Base-by-base conservation (phyloP, 37 sponge, comb jelly and placozoan genomes). In the Spongia lamella region DNA sequence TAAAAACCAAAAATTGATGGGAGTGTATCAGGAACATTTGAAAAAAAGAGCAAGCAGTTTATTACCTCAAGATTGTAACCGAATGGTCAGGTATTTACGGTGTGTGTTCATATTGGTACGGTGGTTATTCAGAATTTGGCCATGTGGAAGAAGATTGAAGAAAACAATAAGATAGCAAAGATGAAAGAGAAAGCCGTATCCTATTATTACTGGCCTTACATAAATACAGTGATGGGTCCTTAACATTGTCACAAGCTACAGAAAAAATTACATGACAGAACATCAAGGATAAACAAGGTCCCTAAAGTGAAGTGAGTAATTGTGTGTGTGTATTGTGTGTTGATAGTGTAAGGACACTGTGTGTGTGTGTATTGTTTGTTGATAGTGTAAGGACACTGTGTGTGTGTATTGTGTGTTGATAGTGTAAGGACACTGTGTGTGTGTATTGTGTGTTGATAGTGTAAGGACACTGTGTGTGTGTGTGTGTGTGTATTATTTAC, bases 161-260 rank as follows among this genome's bases (percentile, higher is more conserved):
- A 91, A 79, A 88, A 84, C 43, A 21, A 84, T 11, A 78, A 83
- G 37, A 84, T 93, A 26, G 93, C 93, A n/a, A 40, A 56, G 31
- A 75, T 74, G n/a, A 71, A 70, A 4, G 82, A 93, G 39, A 63
- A 88, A 51, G 61, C 67, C 51, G 90, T 90, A 84, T 79, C 81
- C 80, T 35, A n/a, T n/a, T 27, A 9, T 22, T n/a, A n/a, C 29
- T 22, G n/a, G 17, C 2, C 16, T 1, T 61, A 34, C 1, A 1
- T 19, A 3, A 33, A 2, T 19, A 27, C 17, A 22, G 26, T 19
- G 1, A 21, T 22, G n/a, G 63, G 1, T 61, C 34, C 34, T 29
- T 34, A 21, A 33, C 34, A 22, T 9, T 61, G 30, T 61, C 16
- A 1, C 1, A 16, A 22, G 63, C 17, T 29, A 27, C 17, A 22